A percentile compares a stretch with the other conserved stretches of the same genome.
Conservation (phyloP, 2,888 invertebrate species). For the Deilephila porcellus region DNA sequence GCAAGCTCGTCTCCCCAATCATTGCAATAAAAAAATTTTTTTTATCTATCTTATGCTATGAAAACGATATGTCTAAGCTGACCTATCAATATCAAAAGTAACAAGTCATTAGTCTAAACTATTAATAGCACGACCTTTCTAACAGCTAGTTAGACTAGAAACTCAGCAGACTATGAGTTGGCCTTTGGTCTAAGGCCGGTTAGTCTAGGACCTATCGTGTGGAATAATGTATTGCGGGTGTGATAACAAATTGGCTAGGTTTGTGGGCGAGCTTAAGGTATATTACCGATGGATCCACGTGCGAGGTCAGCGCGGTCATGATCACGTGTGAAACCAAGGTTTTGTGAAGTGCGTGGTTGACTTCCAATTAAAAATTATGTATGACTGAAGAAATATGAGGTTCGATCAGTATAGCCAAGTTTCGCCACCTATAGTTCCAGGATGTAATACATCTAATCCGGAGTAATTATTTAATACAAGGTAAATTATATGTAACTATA, state of each 20-base stretch:
- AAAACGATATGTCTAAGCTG: background rate
- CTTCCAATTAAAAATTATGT: background rate
- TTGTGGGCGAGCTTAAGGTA: background rate
- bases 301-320: background rate
- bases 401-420: too few relatives aligned
- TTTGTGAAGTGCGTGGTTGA: too few relatives aligned
- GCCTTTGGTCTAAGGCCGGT: constrained; percentile 12
- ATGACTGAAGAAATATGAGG: too few relatives aligned
- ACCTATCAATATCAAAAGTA: background rate
- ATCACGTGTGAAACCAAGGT: background rate
- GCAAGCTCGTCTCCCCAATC: too few relatives aligned
- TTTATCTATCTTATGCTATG: too few relatives aligned
- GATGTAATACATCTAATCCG: too few relatives aligned
- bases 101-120: background rate
- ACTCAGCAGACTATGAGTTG: background rate
- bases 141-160: background rate
- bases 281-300: background rate
- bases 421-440: too few relatives aligned
- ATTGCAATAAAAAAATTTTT: too few relatives aligned
- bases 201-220: background rate
- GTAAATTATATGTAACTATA: too few relatives aligned
- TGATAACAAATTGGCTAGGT: background rate
- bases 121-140: constrained; percentile 5
- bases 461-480: too few relatives aligned
- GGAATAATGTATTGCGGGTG: background rate